Evolutionary conservation across 1,140 invertebrate species (phyloP).

Genomic region (Helicoverpa armigera): DNA sequence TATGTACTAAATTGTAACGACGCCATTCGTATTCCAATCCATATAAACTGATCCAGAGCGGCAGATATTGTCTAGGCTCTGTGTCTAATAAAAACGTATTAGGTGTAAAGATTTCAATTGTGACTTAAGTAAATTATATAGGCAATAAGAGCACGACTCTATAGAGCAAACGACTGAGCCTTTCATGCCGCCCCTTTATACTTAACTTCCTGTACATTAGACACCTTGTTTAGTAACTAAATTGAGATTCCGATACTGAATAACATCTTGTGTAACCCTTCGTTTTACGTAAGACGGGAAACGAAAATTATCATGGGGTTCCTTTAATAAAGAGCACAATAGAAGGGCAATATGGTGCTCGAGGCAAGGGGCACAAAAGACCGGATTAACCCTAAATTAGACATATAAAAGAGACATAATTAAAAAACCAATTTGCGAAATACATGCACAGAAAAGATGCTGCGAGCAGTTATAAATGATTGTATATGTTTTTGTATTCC

Average conservation of each 20-base stretch:
- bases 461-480: conserved; percentile 35
- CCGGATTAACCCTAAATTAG: conserved; percentile 79
- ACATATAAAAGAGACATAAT: conserved; percentile 75
- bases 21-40: background rate
- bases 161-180: conserved; percentile 4
- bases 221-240: conserved; percentile 54
- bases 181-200: conserved; percentile 7
- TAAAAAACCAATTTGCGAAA: conserved; percentile 82
- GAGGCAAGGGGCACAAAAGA: conserved; percentile 65
- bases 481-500: conserved; percentile 1
- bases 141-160: conserved; percentile 5
- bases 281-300: conserved; percentile 60
- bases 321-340: conserved; percentile 75
- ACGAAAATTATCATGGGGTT: conserved; percentile 64
- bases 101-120: conserved; percentile 41
- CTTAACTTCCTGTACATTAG: conserved; percentile 39
- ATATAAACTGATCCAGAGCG: background rate
- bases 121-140: conserved; percentile 38
- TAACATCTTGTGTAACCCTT: conserved; percentile 60
- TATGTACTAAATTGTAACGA: conserved; percentile 10
- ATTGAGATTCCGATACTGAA: conserved; percentile 52
- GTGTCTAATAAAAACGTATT: conserved; percentile 36
- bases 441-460: conserved; percentile 59
- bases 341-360: conserved; percentile 67
- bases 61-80: conserved; percentile 5